Evolutionary conservation across 1,140 invertebrate genomes (phyloP).

Genomic region (Pseudomyrmex sp.): DNA sequence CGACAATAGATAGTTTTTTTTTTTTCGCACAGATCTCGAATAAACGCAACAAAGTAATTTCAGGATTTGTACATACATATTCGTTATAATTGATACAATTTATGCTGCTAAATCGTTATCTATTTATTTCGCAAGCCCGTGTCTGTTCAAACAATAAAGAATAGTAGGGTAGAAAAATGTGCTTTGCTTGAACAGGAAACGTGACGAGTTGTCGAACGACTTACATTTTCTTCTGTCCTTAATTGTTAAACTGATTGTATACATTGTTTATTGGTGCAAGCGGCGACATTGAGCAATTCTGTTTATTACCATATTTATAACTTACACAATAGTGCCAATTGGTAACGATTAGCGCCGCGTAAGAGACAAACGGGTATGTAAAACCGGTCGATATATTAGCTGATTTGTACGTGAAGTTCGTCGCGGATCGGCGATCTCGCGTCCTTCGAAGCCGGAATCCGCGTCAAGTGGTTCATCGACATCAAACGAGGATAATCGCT

Average conservation of each 20-base stretch:
- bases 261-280: slow-evolving; percentile 26
- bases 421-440: slow-evolving; percentile 77
- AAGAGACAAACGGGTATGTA: slow-evolving; percentile 50
- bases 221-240: slow-evolving; percentile 4
- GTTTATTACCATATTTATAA: slow-evolving; percentile 57
- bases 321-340: slow-evolving; percentile 51
- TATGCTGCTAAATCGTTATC: neutral
- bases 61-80: neutral
- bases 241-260: slow-evolving; percentile 41
- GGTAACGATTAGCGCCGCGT: slow-evolving; percentile 42
- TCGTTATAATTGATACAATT: too few relatives aligned
- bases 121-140: slow-evolving; percentile 1
- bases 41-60: neutral
- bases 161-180: slow-evolving; percentile 14
- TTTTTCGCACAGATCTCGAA: neutral
- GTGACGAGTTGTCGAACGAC: slow-evolving; percentile 35
- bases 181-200: slow-evolving; percentile 15
- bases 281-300: slow-evolving; percentile 36
- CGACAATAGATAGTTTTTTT: neutral
- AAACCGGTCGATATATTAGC: slow-evolving; percentile 49
- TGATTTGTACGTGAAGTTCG: slow-evolving; percentile 73
- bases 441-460: slow-evolving; percentile 83
- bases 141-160: neutral
- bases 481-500: slow-evolving; percentile 82
- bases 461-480: slow-evolving; percentile 81